phyloP scores from a whole-genome alignment of 1,140 invertebrate genomes.

The Megalopta genalis region DNA sequence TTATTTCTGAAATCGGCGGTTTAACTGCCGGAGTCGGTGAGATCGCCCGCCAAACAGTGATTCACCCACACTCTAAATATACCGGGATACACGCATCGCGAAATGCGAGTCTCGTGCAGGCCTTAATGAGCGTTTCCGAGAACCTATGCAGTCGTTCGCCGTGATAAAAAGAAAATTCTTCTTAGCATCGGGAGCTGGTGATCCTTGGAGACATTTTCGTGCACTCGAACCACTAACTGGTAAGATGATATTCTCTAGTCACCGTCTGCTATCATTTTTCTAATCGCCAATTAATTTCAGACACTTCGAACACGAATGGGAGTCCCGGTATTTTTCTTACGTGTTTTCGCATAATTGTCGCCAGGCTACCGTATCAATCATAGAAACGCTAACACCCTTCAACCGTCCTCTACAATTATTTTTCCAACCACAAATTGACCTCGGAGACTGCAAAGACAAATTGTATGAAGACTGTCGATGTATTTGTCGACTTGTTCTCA shows the following conservation, averaged over 20 bases:
- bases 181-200: background rate
- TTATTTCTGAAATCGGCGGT: conserved; percentile 79
- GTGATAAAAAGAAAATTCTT: conserved; percentile 17
- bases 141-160: conserved; percentile 25
- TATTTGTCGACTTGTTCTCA: too few species aligned
- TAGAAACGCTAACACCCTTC: too few species aligned
- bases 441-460: too few species aligned
- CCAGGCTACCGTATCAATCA: too few species aligned
- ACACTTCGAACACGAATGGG: background rate
- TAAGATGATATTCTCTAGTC: background rate
- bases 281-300: background rate
- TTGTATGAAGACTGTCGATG: too few species aligned
- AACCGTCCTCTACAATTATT: too few species aligned
- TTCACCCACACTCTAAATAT: conserved; percentile 79
- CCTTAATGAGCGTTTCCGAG: conserved; percentile 52
- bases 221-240: background rate
- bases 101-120: conserved; percentile 45
- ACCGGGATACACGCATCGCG: conserved; percentile 68
- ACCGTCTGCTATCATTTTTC: background rate
- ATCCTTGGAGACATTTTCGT: conserved; percentile 24
- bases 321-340: too few species aligned
- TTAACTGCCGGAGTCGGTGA: conserved; percentile 64
- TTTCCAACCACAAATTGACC: too few species aligned
- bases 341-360: too few species aligned
- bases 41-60: conserved; percentile 71